Base-by-base conservation (phyloP, 2,113 vertebrate genomes). In the Phaethon lepturus region DNA sequence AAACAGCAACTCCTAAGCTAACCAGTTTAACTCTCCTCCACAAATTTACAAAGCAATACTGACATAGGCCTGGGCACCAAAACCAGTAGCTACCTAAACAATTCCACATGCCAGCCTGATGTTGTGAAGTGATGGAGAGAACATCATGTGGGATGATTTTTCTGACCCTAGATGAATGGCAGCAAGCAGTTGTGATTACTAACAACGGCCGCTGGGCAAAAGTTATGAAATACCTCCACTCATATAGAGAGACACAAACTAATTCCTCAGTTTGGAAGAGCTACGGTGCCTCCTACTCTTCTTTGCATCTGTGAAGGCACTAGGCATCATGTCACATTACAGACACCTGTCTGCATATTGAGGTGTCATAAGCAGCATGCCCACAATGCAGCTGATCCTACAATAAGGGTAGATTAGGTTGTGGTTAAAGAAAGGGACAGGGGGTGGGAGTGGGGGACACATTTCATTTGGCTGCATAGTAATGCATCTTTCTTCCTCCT, bases 391-490 rank as follows among this genome's bases (percentile, higher is more conserved):
- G 17, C 1, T 19, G 15, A 66, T 23, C 10, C 14, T 14, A 55
- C 13, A 40, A 2, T 24, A 19, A 45, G 6, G 11, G 15, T 15
- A 23, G 18, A 64, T 88, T 56, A 35, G 18, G 6, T 24, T 76
- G 40, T 66, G 13, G 6, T 52, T 88, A 55, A 26, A 84, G 45
- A 60, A 71, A 25, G 12, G 11, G 31, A 12, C 3, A 10, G 7
- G 4, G 11, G 11, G 0, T 0, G 1, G 38, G 38, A 38, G 38
- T 38, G 14, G 8, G 14, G 19, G 5, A 1, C 24, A 47, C 49
- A 42, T 78, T 74, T 73, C 20, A 9, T 15, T 59, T n/a, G 38
- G 7, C 6, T 49, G 13, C 8, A 17, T 31, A 10, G 18, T n/a
- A 47, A 8, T 33, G 7, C 17, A 71, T 40, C 55, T 64, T 29